Evolutionary conservation across 1,140 invertebrate species (phyloP), one percentile per base, ranked within the genome.

Genomic region (Saxidomus purpurata): DNA sequence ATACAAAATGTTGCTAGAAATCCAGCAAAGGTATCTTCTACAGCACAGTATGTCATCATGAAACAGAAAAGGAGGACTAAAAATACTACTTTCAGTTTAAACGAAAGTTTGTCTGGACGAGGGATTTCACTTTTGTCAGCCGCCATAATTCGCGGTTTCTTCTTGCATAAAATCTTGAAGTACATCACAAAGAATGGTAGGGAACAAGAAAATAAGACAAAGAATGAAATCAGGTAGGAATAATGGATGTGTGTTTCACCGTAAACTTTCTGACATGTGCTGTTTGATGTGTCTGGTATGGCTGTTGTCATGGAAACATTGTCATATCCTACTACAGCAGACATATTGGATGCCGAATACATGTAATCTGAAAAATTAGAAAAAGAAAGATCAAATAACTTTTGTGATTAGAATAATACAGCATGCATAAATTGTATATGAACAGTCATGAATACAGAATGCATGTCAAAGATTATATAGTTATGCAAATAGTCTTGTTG

Each of bases 1-100:
- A 92, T 89, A 40, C 90, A 87, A 89, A 93, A 93, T 4, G 91
- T 90, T 36, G 88, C 80, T 38, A 93, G 52, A 74, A 84, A 93
- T 31, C 89, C 77, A 6, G 90, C 77, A 77, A 91, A 92, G 17
- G 86, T 92, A 79, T 93, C 92, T 71, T 93, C 92, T 13, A 92
- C 89, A 69, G 85, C 90, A 34, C 89, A 92, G 47, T 93, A 93
- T 15, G 82, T 9, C 31, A 91, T 69, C 79, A 89, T 77, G 0
- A 82, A 76, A 17, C 13, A 11, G 31, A 47, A 83, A 9, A 89
- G 55, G 13, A 89, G 52, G 3, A 89, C 63, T 6, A 69, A 55
- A 15, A 89, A 59, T n/a, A 76, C 25, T 6, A 74, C 22, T 67
- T 61, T 82, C 49, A 69, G 28, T 9, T 59, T 15, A 40, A 22